A percentile compares a stretch with the other conserved stretches of the same genome.
These are phyloP conservation scores for Tonatia bakeri DNA, from an alignment of 2,113 vertebrate genomes.

Conservation along the genomic window DNA sequence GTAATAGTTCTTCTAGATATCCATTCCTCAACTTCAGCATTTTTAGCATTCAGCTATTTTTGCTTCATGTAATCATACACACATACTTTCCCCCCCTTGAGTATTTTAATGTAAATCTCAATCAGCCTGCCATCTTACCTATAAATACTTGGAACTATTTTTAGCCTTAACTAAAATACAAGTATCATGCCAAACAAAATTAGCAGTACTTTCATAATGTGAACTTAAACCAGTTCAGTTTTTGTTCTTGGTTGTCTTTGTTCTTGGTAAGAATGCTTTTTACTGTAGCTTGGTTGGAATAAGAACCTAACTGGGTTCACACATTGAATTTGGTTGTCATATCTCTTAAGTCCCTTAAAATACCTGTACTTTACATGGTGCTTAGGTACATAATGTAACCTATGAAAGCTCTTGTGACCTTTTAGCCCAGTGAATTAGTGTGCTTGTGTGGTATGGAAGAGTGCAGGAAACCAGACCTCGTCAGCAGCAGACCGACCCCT, in stretches of 20 bases:
- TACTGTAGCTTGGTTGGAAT: not conserved
- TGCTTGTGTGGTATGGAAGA: not conserved
- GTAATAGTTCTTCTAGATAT: not conserved
- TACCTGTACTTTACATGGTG: not conserved
- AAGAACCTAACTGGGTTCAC: not conserved
- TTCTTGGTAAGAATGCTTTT: not conserved
- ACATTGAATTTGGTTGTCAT: conserved; percentile 9
- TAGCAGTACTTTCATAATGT: not conserved
- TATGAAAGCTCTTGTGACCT: not conserved
- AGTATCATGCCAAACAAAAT: not conserved
- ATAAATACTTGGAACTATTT: not conserved
- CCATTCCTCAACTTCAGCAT: not conserved
- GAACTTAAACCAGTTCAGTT: not conserved
- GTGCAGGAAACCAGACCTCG: not conserved
- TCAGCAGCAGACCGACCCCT: not conserved
- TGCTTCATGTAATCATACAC: not conserved
- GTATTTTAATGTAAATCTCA: not conserved
- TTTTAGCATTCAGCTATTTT: not conserved
- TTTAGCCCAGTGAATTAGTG: not conserved
- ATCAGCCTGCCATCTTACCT: not conserved
- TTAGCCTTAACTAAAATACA: not conserved
- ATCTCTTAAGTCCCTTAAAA: not conserved
- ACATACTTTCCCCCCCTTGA: not conserved
- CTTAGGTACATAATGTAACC: not conserved
- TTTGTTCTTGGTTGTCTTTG: conserved; percentile 14